Conservation (phyloP, 2,888 invertebrate species). For the Callimorpha dominula region DNA sequence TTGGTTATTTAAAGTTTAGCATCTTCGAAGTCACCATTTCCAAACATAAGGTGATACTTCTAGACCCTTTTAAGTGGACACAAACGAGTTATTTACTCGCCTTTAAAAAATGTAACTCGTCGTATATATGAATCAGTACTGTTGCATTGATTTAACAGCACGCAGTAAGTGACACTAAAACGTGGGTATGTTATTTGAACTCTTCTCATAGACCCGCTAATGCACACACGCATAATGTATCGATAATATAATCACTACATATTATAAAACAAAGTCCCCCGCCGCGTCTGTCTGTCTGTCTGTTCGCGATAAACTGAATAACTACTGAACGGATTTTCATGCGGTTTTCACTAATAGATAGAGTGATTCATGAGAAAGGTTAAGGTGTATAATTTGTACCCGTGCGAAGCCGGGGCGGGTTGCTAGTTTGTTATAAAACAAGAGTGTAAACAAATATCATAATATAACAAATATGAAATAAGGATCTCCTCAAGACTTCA, state of each 20-base stretch:
- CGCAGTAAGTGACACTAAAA: not conserved
- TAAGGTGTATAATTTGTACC: too few relatives aligned
- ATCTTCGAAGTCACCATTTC: conserved; percentile 53
- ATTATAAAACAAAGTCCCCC: too few relatives aligned
- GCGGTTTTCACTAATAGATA: too few relatives aligned
- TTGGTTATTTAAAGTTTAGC: conserved; percentile 63
- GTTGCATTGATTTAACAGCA: conserved; percentile 9
- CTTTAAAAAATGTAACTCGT: conserved; percentile 31
- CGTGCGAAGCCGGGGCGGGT: too few relatives aligned
- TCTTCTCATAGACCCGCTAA: not conserved
- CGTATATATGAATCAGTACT: conserved; percentile 25
- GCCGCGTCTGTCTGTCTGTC: too few relatives aligned
- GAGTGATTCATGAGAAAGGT: too few relatives aligned
- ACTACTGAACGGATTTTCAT: too few relatives aligned
- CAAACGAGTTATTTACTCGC: conserved; percentile 41
- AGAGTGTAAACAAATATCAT: not conserved
- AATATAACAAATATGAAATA: not conserved
- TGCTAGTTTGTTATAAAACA: not conserved
- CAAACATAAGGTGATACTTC: conserved; percentile 55
- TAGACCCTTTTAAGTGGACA: conserved; percentile 42
- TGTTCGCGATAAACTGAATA: too few relatives aligned
- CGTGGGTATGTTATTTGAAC: not conserved
- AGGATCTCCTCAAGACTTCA: not conserved
- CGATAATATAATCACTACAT: conserved; percentile 6
- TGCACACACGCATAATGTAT: not conserved